Base-by-base conservation (phyloP, 2,113 vertebrate species). In the Campylorhamphus procurvoides region DNA sequence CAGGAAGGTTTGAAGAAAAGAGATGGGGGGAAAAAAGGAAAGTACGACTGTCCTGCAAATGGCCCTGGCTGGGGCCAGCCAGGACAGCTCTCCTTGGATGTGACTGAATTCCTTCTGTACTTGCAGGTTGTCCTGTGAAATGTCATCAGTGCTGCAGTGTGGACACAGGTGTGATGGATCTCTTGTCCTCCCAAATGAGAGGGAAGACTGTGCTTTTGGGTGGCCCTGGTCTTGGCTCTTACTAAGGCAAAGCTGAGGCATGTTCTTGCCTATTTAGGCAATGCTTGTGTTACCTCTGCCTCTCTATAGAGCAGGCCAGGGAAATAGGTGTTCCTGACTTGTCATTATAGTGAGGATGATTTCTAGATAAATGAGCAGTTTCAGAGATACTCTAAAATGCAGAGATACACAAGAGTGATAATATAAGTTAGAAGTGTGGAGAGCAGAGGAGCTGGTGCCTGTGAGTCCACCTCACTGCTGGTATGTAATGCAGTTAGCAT, bases 391-490 rank as follows among this genome's bases (percentile, higher is more conserved):
- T 17, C 39, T 75, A 12, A 85, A 91, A 75, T 64, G 46, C 3
- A 2, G 12, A 84, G 22, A 55, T 55, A 74, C 3, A 12, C 40
- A 58, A 23, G 37, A 74, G 40, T 4, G 4, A 63, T 64, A 0
- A 1, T 69, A 28, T 7, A 47, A 50, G 31, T 49, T 49, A 14
- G 18, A 81, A 75, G 60, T 84, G 31, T 55, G 50, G 27, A 60
- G 42, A 87, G 44, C 14, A 40, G 66, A 78, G 29, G 33, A 72
- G 35, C 62, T 79, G 75, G 31, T 27, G 24, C 35, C 20, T 68
- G 24, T 0, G 3, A 74, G 39, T 85, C 18, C 18, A 11, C 27
- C 62, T 75, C 0, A 0, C 33, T 12, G 8, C 64, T 84, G 37
- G 9, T 52, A 10, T 13, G n/a, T 69, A 44, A 42, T 23, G 18